Evolutionary conservation across 2,113 vertebrate species (phyloP).

Genomic region (Heliornis fulica): DNA sequence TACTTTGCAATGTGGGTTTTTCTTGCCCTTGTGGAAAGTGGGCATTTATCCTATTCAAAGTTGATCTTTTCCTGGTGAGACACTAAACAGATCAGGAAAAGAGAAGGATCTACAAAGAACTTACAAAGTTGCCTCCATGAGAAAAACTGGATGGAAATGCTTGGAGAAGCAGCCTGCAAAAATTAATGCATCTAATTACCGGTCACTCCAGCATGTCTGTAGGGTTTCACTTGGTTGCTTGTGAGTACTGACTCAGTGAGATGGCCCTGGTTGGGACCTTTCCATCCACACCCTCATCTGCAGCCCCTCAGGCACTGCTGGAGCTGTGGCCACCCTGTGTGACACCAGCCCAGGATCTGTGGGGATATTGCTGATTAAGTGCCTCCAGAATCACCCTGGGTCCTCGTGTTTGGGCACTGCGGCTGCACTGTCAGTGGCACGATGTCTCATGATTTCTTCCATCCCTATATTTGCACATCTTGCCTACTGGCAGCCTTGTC

Average conservation of each 20-base stretch:
- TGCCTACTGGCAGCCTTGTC: neutral
- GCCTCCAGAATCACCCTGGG: rapidly evolving
- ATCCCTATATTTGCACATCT: neutral
- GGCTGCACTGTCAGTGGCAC: neutral
- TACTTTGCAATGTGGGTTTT: neutral
- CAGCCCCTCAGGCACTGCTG: neutral
- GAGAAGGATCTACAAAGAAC: neutral
- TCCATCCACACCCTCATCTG: neutral
- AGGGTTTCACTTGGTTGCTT: neutral
- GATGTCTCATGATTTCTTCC: neutral
- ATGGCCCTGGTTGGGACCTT: neutral
- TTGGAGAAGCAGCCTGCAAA: neutral
- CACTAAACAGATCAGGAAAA: neutral
- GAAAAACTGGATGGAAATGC: neutral
- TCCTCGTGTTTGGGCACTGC: neutral
- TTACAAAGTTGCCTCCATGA: neutral
- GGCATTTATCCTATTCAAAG: neutral
- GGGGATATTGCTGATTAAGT: neutral
- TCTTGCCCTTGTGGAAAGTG: neutral
- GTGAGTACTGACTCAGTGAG: neutral
- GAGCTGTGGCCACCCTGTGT: neutral
- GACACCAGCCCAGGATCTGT: neutral
- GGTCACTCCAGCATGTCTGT: neutral
- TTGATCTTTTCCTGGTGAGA: neutral
- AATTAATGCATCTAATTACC: neutral